A percentile compares a stretch with the other conserved stretches of the same genome.
Evolutionary conservation across 2,888 invertebrate genomes (phyloP).

Genomic region (Hypena proboscidalis): DNA sequence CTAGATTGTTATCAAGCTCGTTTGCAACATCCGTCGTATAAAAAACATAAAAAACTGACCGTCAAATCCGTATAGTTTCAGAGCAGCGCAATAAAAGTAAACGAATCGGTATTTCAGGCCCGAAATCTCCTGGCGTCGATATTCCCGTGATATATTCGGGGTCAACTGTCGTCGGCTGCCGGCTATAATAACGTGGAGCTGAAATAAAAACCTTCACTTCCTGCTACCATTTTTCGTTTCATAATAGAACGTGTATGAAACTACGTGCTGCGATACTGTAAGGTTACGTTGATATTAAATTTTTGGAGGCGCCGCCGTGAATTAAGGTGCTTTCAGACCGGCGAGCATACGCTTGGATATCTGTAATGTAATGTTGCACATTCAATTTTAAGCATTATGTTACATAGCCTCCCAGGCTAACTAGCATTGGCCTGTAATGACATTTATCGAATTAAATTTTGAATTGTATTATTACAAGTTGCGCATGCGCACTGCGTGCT

Average conservation of each 20-base stretch:
- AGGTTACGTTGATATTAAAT: not conserved
- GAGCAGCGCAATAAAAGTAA: constrained; percentile 39
- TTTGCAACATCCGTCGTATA: too few species aligned
- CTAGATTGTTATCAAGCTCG: too few species aligned
- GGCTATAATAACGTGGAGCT: constrained; percentile 32
- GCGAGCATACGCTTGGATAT: too few species aligned
- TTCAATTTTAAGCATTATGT: too few species aligned
- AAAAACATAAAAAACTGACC: constrained; percentile 31
- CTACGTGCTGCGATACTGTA: not conserved
- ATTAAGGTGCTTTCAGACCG: too few species aligned
- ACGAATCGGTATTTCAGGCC: constrained; percentile 36
- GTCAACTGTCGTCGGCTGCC: constrained; percentile 46
- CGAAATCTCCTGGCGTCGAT: constrained; percentile 49
- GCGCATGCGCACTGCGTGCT: too few species aligned
- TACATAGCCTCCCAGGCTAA: too few species aligned
- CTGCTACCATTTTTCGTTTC: constrained; percentile 22
- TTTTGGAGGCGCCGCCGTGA: not conserved
- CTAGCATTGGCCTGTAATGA: too few species aligned
- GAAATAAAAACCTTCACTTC: constrained; percentile 28
- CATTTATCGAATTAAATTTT: too few species aligned
- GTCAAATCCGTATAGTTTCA: constrained; percentile 21
- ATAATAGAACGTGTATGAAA: constrained; percentile 15
- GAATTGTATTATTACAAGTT: too few species aligned
- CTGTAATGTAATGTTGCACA: too few species aligned
- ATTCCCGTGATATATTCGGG: constrained; percentile 55